Conservation (phyloP, 1,140 invertebrate genomes). For the Pseudomyrmex gracilis region DNA sequence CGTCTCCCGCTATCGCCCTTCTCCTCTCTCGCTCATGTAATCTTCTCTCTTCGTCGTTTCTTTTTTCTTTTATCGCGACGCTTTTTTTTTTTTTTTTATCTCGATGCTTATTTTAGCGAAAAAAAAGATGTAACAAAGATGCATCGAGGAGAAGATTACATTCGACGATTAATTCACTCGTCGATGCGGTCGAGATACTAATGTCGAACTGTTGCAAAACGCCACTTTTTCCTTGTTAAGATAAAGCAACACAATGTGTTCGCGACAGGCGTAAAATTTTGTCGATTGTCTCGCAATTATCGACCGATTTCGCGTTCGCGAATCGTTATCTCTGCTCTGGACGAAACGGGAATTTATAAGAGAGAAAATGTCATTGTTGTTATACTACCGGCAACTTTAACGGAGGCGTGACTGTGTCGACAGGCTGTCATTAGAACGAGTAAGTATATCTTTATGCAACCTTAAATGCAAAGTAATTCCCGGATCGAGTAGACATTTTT, state of each 20-base stretch:
- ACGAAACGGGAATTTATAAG: slow-evolving; percentile 42
- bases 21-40: slow-evolving; percentile 61
- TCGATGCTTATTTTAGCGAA: slow-evolving; percentile 58
- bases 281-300: slow-evolving; percentile 3
- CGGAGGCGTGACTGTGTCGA: slow-evolving; percentile 68
- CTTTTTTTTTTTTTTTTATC: slow-evolving; percentile 31
- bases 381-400: slow-evolving; percentile 65
- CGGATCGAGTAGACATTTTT: slow-evolving; percentile 38
- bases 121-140: slow-evolving; percentile 25
- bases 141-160: slow-evolving; percentile 26
- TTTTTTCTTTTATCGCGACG: slow-evolving; percentile 5
- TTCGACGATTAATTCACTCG: not conserved
- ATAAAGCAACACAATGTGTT: too few relatives aligned
- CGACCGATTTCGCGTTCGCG: not conserved
- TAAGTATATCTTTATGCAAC: slow-evolving; percentile 72
- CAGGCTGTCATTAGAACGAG: slow-evolving; percentile 71
- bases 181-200: not conserved
- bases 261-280: not conserved
- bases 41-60: slow-evolving; percentile 37
- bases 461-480: slow-evolving; percentile 56
- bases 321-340: slow-evolving; percentile 26
- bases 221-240: too few relatives aligned
- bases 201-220: too few relatives aligned
- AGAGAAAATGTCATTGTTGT: slow-evolving; percentile 59
- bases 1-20: slow-evolving; percentile 54